Percentiles rank a stretch among this genome's conserved stretches.
These are phyloP conservation scores for Cephalopterus ornatus DNA, from an alignment of 2,113 vertebrate species.

Conservation along the genomic window DNA sequence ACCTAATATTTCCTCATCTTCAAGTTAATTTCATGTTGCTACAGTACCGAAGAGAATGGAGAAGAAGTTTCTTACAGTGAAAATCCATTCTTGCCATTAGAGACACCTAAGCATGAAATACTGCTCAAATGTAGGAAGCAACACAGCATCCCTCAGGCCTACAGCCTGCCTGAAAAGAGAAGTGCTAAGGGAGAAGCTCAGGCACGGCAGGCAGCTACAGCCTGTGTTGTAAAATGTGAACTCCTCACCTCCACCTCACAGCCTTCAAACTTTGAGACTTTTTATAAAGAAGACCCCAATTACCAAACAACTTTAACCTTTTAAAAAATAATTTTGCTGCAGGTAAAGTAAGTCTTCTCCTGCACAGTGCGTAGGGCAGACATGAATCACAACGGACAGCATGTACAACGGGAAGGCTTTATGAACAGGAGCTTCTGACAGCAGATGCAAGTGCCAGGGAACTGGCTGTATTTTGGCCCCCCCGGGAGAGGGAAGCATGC, in stretches of 20 bases:
- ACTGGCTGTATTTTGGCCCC: neutral
- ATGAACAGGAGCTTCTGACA: neutral
- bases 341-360: neutral
- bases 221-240: neutral
- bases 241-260: neutral
- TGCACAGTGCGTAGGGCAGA: neutral
- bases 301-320: neutral
- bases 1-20: neutral
- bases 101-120: neutral
- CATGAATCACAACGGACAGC: rapidly evolving
- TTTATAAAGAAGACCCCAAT: neutral
- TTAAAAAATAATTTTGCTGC: neutral
- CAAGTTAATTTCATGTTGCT: neutral
- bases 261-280: neutral
- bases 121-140: neutral
- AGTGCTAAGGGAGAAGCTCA: neutral
- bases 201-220: neutral
- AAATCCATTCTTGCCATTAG: neutral
- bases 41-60: neutral
- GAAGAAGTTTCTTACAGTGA: neutral
- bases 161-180: neutral
- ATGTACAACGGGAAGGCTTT: neutral
- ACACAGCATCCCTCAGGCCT: neutral
- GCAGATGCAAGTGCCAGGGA: neutral
- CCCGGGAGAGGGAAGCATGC: rapidly evolving